Base-by-base conservation (phyloP, 1,140 invertebrate species). In the Eriosoma lanigerum region DNA sequence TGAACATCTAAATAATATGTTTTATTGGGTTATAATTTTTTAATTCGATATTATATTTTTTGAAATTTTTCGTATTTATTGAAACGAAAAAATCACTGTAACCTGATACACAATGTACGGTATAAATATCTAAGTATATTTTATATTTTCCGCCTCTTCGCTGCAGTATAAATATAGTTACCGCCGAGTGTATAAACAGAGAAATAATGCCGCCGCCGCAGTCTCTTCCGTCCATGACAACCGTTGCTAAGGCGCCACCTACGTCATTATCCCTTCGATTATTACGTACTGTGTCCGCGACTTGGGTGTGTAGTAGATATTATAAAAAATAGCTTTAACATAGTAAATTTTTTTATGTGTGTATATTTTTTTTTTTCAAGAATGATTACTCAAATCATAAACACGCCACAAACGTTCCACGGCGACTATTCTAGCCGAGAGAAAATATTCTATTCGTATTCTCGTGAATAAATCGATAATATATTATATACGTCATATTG, bases 261-360 rank as follows among this genome's bases (percentile, higher is more conserved):
- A 76, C 73, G 73, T 76, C 73, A 70, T 70, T 44, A 60, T 76
- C 73, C 54, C 73, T 76, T 76, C 72, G 72, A 76, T 76, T 76
- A 76, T 58, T 76, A 58, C 52, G 52, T 76, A 24, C n/a, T 8
- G 72, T 12, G 19, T 24, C 50, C 72, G 52, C 54, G 54, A 46
- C 54, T 38, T 21, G 73, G 73, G 73, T 76, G 73, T 76, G 32
- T 70, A 66, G 3, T 38, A n/a, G 29, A 64, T 64, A 64, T 21
- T 64, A 44, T n/a, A n/a, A n/a, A n/a, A n/a, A n/a, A n/a, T 29
- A 32, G 10, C 60, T 17, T 62, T 62, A 62, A 32, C 60, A 26
- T 62, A 19, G 60, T 19, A 62, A 32, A 32, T 19, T 32, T 62
- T 62, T 19, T 32, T 62, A 32, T 62, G n/a, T n/a, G n/a, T n/a